Evolutionary conservation across 2,113 vertebrate species (phyloP).

Genomic region (Sterrhoptilus dennistouni): DNA sequence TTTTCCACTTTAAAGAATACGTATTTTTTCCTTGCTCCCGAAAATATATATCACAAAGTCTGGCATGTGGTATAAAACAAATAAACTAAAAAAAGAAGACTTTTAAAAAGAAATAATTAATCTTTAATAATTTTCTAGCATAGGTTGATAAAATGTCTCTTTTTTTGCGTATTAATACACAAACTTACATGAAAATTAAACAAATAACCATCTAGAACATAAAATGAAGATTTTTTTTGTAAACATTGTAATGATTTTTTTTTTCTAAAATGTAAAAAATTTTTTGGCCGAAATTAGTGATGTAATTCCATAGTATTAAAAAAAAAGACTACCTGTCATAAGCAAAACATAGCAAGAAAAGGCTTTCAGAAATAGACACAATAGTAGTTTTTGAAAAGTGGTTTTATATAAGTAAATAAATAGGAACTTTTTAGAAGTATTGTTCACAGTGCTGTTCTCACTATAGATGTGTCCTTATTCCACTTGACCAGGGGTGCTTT

Average conservation of each 20-base stretch:
- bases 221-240: background rate
- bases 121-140: background rate
- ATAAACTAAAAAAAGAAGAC: background rate
- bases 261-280: background rate
- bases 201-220: background rate
- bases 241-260: background rate
- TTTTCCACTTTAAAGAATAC: background rate
- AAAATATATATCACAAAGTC: background rate
- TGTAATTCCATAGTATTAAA: background rate
- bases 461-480: accelerated
- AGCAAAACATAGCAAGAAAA: background rate
- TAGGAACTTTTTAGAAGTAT: background rate
- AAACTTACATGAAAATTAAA: background rate
- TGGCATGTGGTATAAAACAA: background rate
- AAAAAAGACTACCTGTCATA: background rate
- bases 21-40: background rate
- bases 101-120: background rate
- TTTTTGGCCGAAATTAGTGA: background rate
- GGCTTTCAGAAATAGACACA: background rate
- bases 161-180: background rate
- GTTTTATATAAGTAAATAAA: background rate
- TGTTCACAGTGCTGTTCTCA: background rate
- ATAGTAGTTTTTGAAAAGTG: accelerated
- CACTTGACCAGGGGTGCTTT: background rate
- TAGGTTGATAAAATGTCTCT: accelerated